Evolutionary conservation across 2,888 invertebrate species (phyloP), one percentile per base, ranked within the genome.

Genomic region (Leucozona laternaria): DNA sequence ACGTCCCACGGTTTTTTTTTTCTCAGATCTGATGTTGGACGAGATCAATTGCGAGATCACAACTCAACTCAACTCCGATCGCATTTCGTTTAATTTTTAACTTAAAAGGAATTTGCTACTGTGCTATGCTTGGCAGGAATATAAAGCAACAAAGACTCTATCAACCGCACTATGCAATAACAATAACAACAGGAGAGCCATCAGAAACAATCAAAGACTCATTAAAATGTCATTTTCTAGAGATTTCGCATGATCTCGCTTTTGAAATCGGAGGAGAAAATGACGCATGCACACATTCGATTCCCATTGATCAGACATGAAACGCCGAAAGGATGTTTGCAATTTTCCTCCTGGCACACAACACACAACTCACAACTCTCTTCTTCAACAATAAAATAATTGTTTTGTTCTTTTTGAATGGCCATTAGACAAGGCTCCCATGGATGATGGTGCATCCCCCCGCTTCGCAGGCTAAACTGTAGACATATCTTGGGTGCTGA

Each of bases 151-250:
- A 45, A 28, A 64, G 45, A 31, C 64, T 28, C 60, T 40, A 60
- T 20, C 31, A 28, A 66, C 53, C 25, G 37, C 64, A 20, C 28
- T 25, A 37, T 64, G 31, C 50, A 48, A 2, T 40, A 43, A n/a
- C 4, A n/a, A 43, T 4, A 40, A 11, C 31, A 50, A 22, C 28
- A 45, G 15, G 15, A 40, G 1, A 53, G 13, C 34, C 58, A 48
- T n/a, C 31, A 57, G 34, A 53, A 80, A 76, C 77, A 85, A 81
- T 85, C 82, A 78, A 53, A 70, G 78, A 71, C 70, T 75, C 86
- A 86, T 86, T 86, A 86, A 17, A 86, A 86, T 82, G 82, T 79
- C 73, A 82, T 86, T 86, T 68, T 81, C 73, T n/a, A 71, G 48
- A 78, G 81, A 78, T 81, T 86, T 86, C 62, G 80, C 85, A 85